Evolutionary conservation across 1,140 invertebrate species (phyloP), one percentile per base, ranked within the genome.

Genomic region (Drosophila subobscura): DNA sequence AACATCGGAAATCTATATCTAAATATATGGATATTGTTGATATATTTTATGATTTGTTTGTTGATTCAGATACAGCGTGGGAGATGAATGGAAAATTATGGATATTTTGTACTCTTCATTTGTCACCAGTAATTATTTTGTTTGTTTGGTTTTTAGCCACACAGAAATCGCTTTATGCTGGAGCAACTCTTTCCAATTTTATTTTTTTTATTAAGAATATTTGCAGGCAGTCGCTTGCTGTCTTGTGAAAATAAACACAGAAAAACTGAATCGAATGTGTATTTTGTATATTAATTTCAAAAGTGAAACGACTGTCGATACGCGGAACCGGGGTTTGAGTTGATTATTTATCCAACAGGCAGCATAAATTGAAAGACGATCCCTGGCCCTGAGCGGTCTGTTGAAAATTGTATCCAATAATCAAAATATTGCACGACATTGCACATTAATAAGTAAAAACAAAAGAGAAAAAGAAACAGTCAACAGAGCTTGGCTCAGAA

Each of bases 391-490:
- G 78, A 59, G 77, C 58, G 58, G 58, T 46, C 49, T 29, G 40
- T 0, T 16, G 12, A 52, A 71, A 53, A 68, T 60, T 6, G 59
- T 58, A 68, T 65, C 77, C 74, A 83, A 74, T 74, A 81, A 83
- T 83, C 63, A 78, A 78, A 78, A 77, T 80, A 80, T 80, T 81
- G 79, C 79, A 78, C 59, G 56, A 58, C 70, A 77, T 74, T 81
- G 79, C 79, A 81, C 70, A 81, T 81, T 83, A 77, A 65, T 81
- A 83, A 72, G 60, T 50, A 58, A 53, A 56, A 37, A 33, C 10
- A 10, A 7, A 37, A 37, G 14, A 66, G 51, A 55, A 55, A 47
- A 47, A 50, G 29, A 29, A 50, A 54, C 41, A 72, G 16, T 51
- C 8, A 41, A 25, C 33, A 47, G 16, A 51, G 47, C 51, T 20